Conservation (phyloP, 2,797 vertebrate species). For the Pristis pectinata region DNA sequence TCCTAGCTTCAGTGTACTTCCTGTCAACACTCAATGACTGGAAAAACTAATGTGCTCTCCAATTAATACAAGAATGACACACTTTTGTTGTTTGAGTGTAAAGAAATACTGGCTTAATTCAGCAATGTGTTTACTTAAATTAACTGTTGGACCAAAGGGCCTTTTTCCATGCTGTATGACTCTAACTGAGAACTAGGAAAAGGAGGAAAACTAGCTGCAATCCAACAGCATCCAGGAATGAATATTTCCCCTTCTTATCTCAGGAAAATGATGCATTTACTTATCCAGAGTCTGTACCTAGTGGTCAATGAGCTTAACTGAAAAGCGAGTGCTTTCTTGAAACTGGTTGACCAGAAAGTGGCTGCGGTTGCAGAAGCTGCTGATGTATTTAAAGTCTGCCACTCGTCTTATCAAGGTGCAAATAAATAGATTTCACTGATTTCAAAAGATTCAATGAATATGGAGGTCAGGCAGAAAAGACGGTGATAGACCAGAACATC, state of each 20-base stretch:
- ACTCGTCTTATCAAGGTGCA: too few relatives aligned
- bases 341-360: background rate
- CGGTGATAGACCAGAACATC: too few relatives aligned
- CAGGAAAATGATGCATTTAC: background rate
- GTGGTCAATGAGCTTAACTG: background rate
- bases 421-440: too few relatives aligned
- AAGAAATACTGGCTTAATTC: background rate
- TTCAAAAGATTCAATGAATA: too few relatives aligned
- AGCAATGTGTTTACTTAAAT: background rate
- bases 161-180: too few relatives aligned
- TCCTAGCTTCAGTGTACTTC: background rate
- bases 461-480: too few relatives aligned
- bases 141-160: background rate
- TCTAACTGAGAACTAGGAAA: background rate
- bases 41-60: background rate
- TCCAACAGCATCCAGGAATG: background rate
- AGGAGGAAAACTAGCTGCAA: background rate
- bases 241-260: background rate
- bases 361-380: background rate
- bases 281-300: background rate
- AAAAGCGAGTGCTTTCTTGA: background rate
- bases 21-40: background rate
- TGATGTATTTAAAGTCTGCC: background rate
- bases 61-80: background rate
- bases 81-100: background rate